phyloP scores from a whole-genome alignment of 2,888 invertebrate genomes.

The Myopa testacea region DNA sequence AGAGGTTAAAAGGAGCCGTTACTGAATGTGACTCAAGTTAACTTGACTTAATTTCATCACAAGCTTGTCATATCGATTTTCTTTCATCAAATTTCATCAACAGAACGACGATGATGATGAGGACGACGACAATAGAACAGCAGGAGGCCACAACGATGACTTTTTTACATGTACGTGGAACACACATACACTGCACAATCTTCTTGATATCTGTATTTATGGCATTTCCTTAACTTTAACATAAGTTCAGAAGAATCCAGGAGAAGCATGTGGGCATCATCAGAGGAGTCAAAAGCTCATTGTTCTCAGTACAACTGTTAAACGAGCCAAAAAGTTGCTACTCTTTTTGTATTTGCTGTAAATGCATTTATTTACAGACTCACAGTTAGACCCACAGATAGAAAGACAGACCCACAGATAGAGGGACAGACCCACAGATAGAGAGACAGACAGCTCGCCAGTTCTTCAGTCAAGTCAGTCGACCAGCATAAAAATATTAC shows the following conservation, averaged over 20 bases:
- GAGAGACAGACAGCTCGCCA: background rate
- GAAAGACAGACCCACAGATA: background rate
- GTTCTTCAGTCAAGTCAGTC: background rate
- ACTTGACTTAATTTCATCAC: slow-evolving; percentile 57
- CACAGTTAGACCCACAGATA: background rate
- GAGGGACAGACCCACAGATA: slow-evolving; percentile 7
- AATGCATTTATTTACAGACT: slow-evolving; percentile 16
- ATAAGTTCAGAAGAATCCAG: slow-evolving; percentile 1
- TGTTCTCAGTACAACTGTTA: background rate
- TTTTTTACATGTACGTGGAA: background rate
- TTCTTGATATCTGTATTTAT: background rate
- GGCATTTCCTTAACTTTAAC: background rate
- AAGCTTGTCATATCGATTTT: slow-evolving; percentile 59
- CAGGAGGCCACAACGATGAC: background rate
- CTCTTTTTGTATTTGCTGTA: background rate
- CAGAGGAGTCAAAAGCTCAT: background rate
- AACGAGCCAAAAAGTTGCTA: background rate
- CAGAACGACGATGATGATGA: slow-evolving; percentile 20
- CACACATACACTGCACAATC: background rate
- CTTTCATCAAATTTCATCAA: slow-evolving; percentile 55
- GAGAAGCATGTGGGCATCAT: background rate
- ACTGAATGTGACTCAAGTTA: slow-evolving; percentile 48
- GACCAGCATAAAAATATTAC: background rate
- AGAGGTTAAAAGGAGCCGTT: background rate
- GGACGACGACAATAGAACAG: background rate